Conservation (phyloP, 2,797 vertebrate species). For the Brachyalestes nurse region DNA sequence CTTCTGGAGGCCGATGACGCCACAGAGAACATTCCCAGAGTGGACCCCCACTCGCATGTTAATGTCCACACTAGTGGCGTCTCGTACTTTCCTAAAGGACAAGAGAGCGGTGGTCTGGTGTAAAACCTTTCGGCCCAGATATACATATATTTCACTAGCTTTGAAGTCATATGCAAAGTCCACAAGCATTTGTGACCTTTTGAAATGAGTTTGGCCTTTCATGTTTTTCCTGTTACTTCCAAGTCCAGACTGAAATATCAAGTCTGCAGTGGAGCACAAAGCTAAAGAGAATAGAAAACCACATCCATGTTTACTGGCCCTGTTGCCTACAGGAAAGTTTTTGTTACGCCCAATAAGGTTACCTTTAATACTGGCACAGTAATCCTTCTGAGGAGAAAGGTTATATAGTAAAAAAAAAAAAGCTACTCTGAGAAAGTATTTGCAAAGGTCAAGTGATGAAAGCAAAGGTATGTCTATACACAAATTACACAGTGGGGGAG, state of each 20-base stretch:
- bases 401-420: background rate
- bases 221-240: background rate
- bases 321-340: slow-evolving; percentile 9
- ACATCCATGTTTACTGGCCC: slow-evolving; percentile 1
- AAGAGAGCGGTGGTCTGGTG: background rate
- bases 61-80: slow-evolving; percentile 94
- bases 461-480: background rate
- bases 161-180: background rate
- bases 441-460: slow-evolving; percentile 27
- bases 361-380: slow-evolving; percentile 17
- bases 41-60: slow-evolving; percentile 98
- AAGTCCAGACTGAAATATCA: slow-evolving; percentile 1
- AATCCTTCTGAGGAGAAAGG: slow-evolving; percentile 13
- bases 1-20: slow-evolving; percentile 96
- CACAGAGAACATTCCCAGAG: slow-evolving; percentile 96
- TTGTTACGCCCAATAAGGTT: background rate
- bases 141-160: background rate
- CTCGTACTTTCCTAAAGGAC: slow-evolving; percentile 88
- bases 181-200: slow-evolving; percentile 19
- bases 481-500: background rate
- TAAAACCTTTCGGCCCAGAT: background rate
- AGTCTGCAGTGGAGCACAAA: background rate
- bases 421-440: background rate
- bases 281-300: background rate
- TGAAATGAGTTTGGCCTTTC: slow-evolving; percentile 23